Evolutionary conservation across 2,888 invertebrate species (phyloP).

Genomic region (Imbricaverruca yamaguchii): DNA sequence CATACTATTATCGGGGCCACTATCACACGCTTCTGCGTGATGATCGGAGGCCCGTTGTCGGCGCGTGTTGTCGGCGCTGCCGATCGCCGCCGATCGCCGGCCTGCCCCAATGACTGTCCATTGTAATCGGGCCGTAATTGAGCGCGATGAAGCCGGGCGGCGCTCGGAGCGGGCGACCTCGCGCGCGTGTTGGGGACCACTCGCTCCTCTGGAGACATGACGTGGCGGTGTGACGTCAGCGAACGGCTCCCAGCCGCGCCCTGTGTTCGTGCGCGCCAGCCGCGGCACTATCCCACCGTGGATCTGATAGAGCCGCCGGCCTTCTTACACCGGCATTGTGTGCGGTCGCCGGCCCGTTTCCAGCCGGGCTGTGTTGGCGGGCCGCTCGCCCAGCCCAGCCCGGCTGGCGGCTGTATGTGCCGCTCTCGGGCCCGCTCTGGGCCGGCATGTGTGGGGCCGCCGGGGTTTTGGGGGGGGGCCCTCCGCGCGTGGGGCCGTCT

Average conservation of each 20-base stretch:
- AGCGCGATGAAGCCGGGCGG: background rate
- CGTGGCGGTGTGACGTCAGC: too few relatives aligned
- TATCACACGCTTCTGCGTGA: too few relatives aligned
- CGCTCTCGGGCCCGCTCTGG: background rate
- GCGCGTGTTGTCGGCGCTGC: too few relatives aligned
- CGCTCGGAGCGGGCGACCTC: background rate
- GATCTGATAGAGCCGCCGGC: background rate
- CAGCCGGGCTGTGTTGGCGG: background rate
- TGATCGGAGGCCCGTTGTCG: too few relatives aligned
- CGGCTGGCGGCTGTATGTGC: background rate
- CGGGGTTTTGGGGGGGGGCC: too few relatives aligned
- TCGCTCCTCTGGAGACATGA: background rate
- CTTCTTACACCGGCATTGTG: background rate
- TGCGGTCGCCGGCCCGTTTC: background rate
- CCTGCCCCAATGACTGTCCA: background rate
- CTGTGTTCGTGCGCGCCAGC: background rate
- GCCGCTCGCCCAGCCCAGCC: background rate
- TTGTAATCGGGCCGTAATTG: background rate
- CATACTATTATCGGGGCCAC: too few relatives aligned
- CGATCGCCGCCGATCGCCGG: background rate
- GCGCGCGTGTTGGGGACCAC: background rate
- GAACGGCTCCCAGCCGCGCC: background rate
- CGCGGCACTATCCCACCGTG: background rate
- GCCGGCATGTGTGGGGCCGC: too few relatives aligned
- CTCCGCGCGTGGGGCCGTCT: too few relatives aligned